These are phyloP conservation scores for Phymatocera aterrima DNA, from an alignment of 2,888 invertebrate genomes.

Conservation along the genomic window DNA sequence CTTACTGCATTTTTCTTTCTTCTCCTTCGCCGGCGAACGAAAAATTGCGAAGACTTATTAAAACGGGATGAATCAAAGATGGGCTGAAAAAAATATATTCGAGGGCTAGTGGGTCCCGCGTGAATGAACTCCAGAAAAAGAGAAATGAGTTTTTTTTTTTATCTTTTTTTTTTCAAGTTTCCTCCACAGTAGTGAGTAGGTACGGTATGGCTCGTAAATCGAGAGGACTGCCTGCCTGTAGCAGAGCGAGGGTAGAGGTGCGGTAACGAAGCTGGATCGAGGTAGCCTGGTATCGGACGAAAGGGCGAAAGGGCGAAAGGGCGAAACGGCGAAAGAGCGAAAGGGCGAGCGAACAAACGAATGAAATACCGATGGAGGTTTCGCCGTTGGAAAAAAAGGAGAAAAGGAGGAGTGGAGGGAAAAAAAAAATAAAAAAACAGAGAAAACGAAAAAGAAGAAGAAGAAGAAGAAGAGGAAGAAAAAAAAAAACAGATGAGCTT, in stretches of 20 bases:
- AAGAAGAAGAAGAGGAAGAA: slow-evolving; percentile 43
- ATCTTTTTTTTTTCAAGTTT: neutral
- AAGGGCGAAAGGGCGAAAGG: slow-evolving; percentile 14
- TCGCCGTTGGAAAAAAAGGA: slow-evolving; percentile 34
- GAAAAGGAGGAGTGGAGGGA: slow-evolving; percentile 52
- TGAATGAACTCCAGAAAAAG: neutral
- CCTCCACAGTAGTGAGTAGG: neutral
- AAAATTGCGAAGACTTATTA: too few species aligned
- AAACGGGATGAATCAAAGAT: neutral
- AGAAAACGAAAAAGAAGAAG: slow-evolving; percentile 48
- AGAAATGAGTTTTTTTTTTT: neutral
- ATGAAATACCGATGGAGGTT: slow-evolving; percentile 41
- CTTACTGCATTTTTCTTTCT: neutral
- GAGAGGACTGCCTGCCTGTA: slow-evolving; percentile 37
- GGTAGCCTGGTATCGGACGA: slow-evolving; percentile 17
- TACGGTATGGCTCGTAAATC: slow-evolving; percentile 36
- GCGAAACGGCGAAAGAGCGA: slow-evolving; percentile 34
- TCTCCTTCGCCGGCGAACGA: too few species aligned
- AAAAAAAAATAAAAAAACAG: too few species aligned
- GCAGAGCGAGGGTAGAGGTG: neutral
- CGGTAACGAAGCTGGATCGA: slow-evolving; percentile 6
- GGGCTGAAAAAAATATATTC: neutral
- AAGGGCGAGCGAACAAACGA: slow-evolving; percentile 40
- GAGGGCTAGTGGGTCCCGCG: too few species aligned
- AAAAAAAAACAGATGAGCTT: slow-evolving; percentile 45